phyloP scores from a whole-genome alignment of 2,113 vertebrate genomes.

The Hassar affinis region DNA sequence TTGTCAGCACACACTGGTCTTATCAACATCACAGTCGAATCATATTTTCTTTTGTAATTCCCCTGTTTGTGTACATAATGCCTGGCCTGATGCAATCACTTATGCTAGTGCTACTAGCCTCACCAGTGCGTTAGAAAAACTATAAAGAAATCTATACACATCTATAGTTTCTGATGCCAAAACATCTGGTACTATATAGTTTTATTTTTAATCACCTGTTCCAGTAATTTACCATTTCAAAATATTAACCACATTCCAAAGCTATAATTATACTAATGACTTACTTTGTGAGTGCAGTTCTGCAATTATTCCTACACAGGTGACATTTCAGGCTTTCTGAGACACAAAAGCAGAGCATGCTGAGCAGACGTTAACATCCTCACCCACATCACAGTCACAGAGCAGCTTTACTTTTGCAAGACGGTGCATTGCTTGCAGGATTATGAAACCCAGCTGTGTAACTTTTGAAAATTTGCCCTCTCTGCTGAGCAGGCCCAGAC shows the following conservation, averaged over 20 bases:
- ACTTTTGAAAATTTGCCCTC: neutral
- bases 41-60: neutral
- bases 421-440: neutral
- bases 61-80: neutral
- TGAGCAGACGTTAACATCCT: neutral
- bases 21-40: neutral
- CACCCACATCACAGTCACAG: neutral
- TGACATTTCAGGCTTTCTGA: neutral
- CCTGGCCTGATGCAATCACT: neutral
- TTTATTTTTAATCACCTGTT: neutral
- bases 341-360: constrained; percentile 4
- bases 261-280: neutral
- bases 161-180: neutral
- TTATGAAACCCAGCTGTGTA: constrained; percentile 20
- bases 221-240: neutral
- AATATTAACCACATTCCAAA: neutral
- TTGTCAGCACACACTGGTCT: neutral
- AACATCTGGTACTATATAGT: neutral
- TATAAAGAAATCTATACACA: no score
- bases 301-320: neutral
- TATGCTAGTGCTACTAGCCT: neutral
- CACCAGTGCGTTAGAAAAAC: neutral
- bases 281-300: no score
- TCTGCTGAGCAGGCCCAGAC: constrained; percentile 8
- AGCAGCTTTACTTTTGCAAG: neutral